Evolutionary conservation across 2,113 vertebrate genomes (phyloP).

Genomic region (Microcebus ravelobensis): DNA sequence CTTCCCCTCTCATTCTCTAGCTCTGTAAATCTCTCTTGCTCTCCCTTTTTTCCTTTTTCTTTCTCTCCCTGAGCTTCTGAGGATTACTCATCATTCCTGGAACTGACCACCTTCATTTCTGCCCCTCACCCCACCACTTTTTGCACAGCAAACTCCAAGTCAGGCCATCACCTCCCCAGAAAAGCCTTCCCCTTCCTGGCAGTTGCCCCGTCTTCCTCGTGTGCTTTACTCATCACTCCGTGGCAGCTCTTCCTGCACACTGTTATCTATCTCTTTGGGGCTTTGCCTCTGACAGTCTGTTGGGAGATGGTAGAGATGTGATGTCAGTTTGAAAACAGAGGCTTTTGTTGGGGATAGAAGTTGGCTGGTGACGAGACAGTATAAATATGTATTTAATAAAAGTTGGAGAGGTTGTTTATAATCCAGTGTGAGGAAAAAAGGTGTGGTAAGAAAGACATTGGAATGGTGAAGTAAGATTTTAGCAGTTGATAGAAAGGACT

Average conservation of each 20-base stretch:
- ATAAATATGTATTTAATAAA: background rate
- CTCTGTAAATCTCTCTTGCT: too few species aligned
- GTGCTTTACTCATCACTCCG: background rate
- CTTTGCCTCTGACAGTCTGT: background rate
- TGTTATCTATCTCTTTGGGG: background rate
- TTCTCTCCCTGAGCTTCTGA: background rate
- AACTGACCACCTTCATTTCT: background rate
- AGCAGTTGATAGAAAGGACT: background rate
- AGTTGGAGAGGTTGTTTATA: background rate
- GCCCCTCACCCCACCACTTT: background rate
- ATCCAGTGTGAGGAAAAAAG: background rate
- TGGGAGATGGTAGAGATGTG: background rate
- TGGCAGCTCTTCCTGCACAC: background rate
- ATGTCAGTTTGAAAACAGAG: background rate
- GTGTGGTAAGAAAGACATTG: background rate
- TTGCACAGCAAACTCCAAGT: background rate
- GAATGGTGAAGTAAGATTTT: background rate
- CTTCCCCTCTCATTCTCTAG: background rate
- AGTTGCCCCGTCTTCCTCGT: background rate
- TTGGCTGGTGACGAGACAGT: background rate
- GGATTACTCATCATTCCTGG: background rate
- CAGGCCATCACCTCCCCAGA: background rate
- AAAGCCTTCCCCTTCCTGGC: background rate
- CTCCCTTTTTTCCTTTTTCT: background rate
- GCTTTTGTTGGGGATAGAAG: background rate